These are phyloP conservation scores for Hetaerina americana DNA, from an alignment of 1,140 invertebrate genomes.

Conservation along the genomic window DNA sequence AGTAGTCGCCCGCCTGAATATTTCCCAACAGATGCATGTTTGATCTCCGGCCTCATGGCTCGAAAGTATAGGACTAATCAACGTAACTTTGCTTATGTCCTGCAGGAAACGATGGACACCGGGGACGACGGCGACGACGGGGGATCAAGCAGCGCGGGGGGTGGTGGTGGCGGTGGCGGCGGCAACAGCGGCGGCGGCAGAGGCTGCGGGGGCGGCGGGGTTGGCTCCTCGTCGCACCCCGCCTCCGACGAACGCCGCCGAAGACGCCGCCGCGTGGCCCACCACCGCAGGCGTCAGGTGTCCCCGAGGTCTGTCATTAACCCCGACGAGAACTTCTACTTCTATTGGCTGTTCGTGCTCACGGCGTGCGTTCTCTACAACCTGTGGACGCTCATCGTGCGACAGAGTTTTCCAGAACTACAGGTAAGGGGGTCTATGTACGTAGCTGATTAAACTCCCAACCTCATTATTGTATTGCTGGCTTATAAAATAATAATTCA, in stretches of 20 bases:
- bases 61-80: no score
- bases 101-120: constrained; percentile 46
- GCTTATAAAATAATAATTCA: no score
- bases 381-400: constrained; percentile 86
- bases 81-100: neutral
- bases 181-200: constrained; percentile 32
- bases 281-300: constrained; percentile 37
- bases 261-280: constrained; percentile 32
- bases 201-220: constrained; percentile 22
- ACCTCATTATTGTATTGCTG: no score
- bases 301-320: constrained; percentile 79
- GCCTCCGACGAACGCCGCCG: constrained; percentile 36
- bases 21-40: no score
- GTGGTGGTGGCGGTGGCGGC: constrained; percentile 42
- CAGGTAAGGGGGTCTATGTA: constrained; percentile 48
- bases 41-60: no score
- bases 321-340: constrained; percentile 90
- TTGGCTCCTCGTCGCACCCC: constrained; percentile 43
- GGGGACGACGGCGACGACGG: constrained; percentile 29
- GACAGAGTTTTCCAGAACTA: constrained; percentile 86
- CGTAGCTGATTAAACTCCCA: no score
- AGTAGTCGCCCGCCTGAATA: no score
- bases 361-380: constrained; percentile 87
- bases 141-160: constrained; percentile 13
- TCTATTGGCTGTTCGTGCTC: constrained; percentile 84